Evolutionary conservation across 1,140 invertebrate genomes (phyloP).

Genomic region (Microplitis mediator): DNA sequence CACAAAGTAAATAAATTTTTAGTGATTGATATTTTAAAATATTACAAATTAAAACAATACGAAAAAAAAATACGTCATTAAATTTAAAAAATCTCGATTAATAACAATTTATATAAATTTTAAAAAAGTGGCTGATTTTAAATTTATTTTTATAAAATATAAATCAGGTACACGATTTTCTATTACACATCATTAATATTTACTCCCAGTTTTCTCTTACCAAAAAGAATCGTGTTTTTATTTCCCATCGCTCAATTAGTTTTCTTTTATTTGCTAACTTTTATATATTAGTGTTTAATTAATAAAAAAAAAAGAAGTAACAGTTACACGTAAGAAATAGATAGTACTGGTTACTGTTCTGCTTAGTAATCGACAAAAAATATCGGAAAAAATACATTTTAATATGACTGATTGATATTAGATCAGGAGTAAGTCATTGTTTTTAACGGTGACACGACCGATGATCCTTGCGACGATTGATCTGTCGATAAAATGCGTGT

Average conservation of each 20-base stretch:
- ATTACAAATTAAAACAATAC: not conserved
- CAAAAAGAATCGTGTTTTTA: slow-evolving; percentile 37
- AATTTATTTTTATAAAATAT: slow-evolving; percentile 30
- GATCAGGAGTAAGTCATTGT: no score
- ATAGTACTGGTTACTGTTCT: no score
- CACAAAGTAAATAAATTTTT: not conserved
- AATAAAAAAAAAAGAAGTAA: slow-evolving; percentile 46
- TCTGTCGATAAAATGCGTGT: no score
- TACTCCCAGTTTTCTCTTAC: slow-evolving; percentile 22
- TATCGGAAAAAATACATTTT: no score
- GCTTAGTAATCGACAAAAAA: no score
- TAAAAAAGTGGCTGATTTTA: not conserved
- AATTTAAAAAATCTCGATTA: slow-evolving; percentile 28
- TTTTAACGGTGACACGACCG: no score
- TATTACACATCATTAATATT: not conserved
- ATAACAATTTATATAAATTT: no score
- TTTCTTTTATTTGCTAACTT: not conserved
- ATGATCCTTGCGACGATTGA: no score
- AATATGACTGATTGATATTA: no score
- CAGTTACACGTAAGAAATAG: no score
- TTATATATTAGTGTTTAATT: not conserved
- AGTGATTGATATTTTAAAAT: not conserved
- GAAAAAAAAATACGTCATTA: no score
- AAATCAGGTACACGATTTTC: slow-evolving; percentile 59
- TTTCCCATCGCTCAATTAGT: slow-evolving; percentile 8